These are phyloP conservation scores for Porites rus DNA, from an alignment of 92 coral and sea anemone species.

Conservation along the genomic window DNA sequence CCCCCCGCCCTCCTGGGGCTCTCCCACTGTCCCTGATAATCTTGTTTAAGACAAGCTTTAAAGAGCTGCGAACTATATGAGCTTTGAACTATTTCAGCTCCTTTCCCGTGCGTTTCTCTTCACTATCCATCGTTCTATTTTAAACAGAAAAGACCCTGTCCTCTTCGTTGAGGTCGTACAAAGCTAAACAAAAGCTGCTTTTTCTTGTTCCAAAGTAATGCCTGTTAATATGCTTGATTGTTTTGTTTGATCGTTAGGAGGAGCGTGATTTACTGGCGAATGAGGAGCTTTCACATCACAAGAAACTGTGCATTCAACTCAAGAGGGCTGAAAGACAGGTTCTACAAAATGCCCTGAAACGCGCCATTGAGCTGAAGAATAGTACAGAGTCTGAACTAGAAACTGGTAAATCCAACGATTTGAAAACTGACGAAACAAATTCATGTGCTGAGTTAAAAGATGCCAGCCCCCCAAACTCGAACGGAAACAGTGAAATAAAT, in stretches of 20 bases:
- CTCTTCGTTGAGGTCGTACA: no score
- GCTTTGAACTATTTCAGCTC: no score
- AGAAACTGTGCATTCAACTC: constrained; percentile 60
- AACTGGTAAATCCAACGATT: not conserved
- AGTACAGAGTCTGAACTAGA: not conserved
- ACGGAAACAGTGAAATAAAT: not conserved
- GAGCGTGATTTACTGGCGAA: constrained; percentile 1
- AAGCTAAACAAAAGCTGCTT: no score
- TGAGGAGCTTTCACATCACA: constrained; percentile 24
- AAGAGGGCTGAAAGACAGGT: constrained; percentile 72
- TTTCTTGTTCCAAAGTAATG: no score
- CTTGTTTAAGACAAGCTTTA: no score
- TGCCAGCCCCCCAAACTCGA: not conserved
- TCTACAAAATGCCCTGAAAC: constrained; percentile 66
- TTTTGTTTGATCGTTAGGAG: constrained; percentile 7
- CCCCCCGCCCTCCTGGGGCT: no score
- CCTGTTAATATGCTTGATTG: no score
- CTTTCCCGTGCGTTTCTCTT: no score
- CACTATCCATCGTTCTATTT: no score
- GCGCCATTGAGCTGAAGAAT: constrained; percentile 33
- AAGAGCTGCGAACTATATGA: no score
- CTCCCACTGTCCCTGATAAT: no score
- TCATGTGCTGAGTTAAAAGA: not conserved
- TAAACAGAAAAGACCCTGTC: no score
- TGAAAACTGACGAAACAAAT: not conserved